A percentile compares a stretch with the other conserved stretches of the same genome.
These are phyloP conservation scores for Andricus grossulariae DNA, from an alignment of 1,140 invertebrate genomes.

Conservation along the genomic window DNA sequence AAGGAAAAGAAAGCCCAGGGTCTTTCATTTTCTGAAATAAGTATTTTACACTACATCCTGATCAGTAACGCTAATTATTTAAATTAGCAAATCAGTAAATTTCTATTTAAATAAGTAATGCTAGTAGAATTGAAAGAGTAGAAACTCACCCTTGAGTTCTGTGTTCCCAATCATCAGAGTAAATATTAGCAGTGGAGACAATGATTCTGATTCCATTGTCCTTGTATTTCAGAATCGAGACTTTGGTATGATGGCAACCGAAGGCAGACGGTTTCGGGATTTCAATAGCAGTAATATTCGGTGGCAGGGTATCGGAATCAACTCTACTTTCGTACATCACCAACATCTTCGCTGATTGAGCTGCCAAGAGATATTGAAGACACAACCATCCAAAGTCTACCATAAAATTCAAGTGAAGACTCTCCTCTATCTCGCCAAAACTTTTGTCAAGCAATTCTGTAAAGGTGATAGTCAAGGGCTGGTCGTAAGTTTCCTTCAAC, in stretches of 20 bases:
- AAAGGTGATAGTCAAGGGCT: slow-evolving; percentile 83
- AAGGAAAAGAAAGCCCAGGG: too few relatives aligned
- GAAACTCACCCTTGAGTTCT: slow-evolving; percentile 90
- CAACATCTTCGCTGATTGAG: slow-evolving; percentile 78
- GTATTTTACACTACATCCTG: too few relatives aligned
- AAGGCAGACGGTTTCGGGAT: slow-evolving; percentile 87
- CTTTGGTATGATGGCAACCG: slow-evolving; percentile 95
- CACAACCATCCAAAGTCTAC: slow-evolving; percentile 91
- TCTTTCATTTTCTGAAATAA: too few relatives aligned
- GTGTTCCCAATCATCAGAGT: slow-evolving; percentile 94
- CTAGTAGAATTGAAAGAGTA: background rate
- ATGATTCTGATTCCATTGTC: slow-evolving; percentile 89
- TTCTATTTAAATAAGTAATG: too few relatives aligned
- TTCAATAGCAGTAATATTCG: slow-evolving; percentile 81
- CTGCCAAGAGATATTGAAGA: slow-evolving; percentile 85
- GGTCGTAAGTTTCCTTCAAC: slow-evolving; percentile 79
- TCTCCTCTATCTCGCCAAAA: slow-evolving; percentile 83
- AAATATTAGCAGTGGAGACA: slow-evolving; percentile 94
- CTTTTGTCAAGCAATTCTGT: slow-evolving; percentile 86
- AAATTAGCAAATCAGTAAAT: too few relatives aligned
- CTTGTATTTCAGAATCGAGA: slow-evolving; percentile 91
- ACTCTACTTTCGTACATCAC: slow-evolving; percentile 84
- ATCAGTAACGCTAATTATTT: too few relatives aligned
- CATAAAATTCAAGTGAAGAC: slow-evolving; percentile 94
- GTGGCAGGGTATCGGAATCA: slow-evolving; percentile 64